A percentile compares a stretch with the other conserved stretches of the same genome.
Conservation (phyloP, 2,797 vertebrate species). For the Aplochiton taeniatus region DNA sequence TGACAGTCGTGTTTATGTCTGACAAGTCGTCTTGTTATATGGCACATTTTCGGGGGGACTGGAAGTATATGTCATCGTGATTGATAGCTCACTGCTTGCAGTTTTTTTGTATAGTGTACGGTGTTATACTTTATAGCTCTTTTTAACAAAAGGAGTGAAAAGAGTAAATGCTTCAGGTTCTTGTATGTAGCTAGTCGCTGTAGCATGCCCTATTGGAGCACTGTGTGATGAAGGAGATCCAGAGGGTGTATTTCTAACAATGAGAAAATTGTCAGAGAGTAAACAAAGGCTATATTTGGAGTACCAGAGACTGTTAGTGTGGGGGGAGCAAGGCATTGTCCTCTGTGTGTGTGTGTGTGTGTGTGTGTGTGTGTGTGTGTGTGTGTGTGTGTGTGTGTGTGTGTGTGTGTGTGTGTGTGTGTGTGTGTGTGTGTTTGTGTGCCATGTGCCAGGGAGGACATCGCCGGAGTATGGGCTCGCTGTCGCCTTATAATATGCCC, state of each 20-base stretch:
- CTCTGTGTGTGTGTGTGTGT: conserved; percentile 18
- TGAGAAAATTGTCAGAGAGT: conserved; percentile 61
- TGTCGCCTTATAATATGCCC: not conserved
- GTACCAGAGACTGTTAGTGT: conserved; percentile 69
- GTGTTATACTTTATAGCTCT: conserved; percentile 29
- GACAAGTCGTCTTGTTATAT: not conserved
- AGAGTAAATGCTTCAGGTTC: too few species aligned
- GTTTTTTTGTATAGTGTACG: not conserved
- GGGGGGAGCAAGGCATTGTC: conserved; percentile 65
- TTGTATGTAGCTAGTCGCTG: conserved; percentile 31
- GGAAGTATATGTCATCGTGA: conserved; percentile 5
- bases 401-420: conserved; percentile 9
- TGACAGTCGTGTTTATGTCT: not conserved
- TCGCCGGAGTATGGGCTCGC: not conserved
- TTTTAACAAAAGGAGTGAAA: conserved; percentile 1
- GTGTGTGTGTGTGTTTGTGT: not conserved
- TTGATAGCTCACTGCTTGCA: conserved; percentile 18
- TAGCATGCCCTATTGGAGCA: conserved; percentile 53
- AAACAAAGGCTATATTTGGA: conserved; percentile 77
- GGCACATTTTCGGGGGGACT: not conserved
- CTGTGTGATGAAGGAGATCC: conserved; percentile 64
- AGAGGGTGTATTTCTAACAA: conserved; percentile 68
- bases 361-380: not conserved
- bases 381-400: conserved; percentile 7
- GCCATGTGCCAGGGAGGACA: too few species aligned